Evolutionary conservation across 2,888 invertebrate species (phyloP), one percentile per base, ranked within the genome.

Genomic region (Psococerastis gibbosa): DNA sequence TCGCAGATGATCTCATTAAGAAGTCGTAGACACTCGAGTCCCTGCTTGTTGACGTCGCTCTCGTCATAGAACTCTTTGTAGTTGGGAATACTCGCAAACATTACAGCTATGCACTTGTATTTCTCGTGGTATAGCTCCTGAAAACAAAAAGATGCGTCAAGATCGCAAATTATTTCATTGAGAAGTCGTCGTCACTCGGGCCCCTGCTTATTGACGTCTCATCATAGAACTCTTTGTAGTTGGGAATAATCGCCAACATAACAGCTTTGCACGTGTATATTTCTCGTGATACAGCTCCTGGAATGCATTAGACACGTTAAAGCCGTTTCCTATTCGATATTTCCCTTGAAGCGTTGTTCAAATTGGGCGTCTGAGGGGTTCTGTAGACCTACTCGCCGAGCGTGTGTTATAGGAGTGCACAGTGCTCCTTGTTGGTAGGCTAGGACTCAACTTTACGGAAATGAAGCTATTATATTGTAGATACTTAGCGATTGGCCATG

Each of bases 81-180:
- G 64, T 95, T 94, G 3, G 95, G 94, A 54, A 97, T 95, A 1
- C 92, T 92, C 0, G 95, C 94, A 60, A 97, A 97, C 94, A 95
- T 94, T 5, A 97, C 95, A 1, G 88, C 89, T 46, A 95, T 88
- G 54, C 82, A 81, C 13, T 78, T 79, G 61, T 95, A 95, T 33
- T 87, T 71, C 59, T 95, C 89, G 60, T 94, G 92, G 62, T 97
- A 97, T 1, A 95, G 63, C 49, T 92, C 92, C 67, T 92, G 71
- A 55, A 71, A 63, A 27, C 11, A n/a, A n/a, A n/a, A n/a, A n/a
- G n/a, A n/a, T n/a, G n/a, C n/a, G 61, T 97, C 97, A 63, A 95
- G 95, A 62, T 95, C 95, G 58, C 94, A 94, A 49, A 95, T 92
- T 52, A 97, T 95, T 66, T 97, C 95, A 59, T 97, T 97, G 20